phyloP scores from a whole-genome alignment of 2,797 vertebrate genomes.

The Emys orbicularis region DNA sequence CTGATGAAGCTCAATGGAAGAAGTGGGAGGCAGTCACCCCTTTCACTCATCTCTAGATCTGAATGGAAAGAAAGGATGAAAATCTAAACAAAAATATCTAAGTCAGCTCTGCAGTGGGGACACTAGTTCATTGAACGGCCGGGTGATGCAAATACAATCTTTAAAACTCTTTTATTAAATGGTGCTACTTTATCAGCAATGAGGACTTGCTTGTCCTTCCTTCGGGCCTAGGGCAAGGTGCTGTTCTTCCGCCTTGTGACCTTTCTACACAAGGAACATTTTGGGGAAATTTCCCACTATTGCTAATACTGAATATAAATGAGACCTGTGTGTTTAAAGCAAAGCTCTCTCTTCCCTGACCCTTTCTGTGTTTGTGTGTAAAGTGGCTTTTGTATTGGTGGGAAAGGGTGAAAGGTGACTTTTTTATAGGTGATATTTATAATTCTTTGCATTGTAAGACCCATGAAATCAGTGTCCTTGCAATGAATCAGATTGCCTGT shows the following conservation, averaged over 20 bases:
- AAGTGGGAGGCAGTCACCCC: not conserved
- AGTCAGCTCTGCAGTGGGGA: not conserved
- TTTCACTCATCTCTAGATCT: not conserved
- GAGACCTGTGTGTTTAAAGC: not conserved
- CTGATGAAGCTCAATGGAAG: not conserved
- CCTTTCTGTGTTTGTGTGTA: too few species aligned
- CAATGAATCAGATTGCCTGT: not conserved
- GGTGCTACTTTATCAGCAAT: not conserved
- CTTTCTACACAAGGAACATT: not conserved
- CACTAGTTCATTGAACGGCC: not conserved
- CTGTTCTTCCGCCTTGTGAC: not conserved
- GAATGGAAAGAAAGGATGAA: not conserved
- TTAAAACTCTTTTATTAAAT: not conserved
- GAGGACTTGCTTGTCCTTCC: not conserved
- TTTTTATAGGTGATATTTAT: not conserved
- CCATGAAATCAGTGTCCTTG: not conserved
- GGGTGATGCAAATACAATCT: not conserved
- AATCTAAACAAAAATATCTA: not conserved
- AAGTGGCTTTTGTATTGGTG: not conserved
- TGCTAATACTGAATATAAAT: not conserved
- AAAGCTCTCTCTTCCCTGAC: too few species aligned
- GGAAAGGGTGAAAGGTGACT: not conserved
- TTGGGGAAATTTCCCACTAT: not conserved
- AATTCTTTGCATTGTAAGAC: too few species aligned
- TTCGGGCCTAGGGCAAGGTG: not conserved